Percentiles rank a stretch among this genome's conserved stretches.
phyloP scores from a whole-genome alignment of 2,888 invertebrate genomes.

The Watsonalla cultraria region DNA sequence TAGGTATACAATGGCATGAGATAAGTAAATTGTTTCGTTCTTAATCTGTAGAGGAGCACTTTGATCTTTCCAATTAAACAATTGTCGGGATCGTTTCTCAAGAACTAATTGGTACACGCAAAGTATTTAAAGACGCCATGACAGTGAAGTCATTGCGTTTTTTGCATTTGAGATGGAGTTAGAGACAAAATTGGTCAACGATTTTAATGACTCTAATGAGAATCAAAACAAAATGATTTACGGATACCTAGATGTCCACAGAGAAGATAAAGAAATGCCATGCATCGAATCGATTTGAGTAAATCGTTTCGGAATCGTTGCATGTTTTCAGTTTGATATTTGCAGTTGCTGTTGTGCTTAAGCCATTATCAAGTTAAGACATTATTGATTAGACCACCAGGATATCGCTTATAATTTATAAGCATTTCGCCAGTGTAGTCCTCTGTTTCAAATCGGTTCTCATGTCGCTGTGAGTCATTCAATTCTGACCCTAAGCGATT shows the following conservation, averaged over 20 bases:
- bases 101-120: slow-evolving; percentile 16
- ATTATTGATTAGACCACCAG: background rate
- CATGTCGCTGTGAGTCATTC: slow-evolving; percentile 36
- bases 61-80: slow-evolving; percentile 15
- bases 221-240: background rate
- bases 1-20: background rate
- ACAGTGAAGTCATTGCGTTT: background rate
- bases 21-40: background rate
- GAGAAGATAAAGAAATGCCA: too few relatives aligned
- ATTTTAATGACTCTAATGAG: background rate
- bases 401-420: slow-evolving; percentile 11
- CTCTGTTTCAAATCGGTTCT: slow-evolving; percentile 28
- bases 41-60: background rate
- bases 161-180: background rate
- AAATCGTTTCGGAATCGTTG: too few relatives aligned
- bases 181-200: background rate
- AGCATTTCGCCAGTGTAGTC: slow-evolving; percentile 21
- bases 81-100: slow-evolving; percentile 15
- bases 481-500: slow-evolving; percentile 36
- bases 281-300: too few relatives aligned
- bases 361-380: too few relatives aligned
- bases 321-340: too few relatives aligned
- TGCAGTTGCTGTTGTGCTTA: too few relatives aligned
- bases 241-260: background rate
- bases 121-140: background rate